phyloP scores from a whole-genome alignment of 2,888 invertebrate species.

The Acanthopleura granulata region DNA sequence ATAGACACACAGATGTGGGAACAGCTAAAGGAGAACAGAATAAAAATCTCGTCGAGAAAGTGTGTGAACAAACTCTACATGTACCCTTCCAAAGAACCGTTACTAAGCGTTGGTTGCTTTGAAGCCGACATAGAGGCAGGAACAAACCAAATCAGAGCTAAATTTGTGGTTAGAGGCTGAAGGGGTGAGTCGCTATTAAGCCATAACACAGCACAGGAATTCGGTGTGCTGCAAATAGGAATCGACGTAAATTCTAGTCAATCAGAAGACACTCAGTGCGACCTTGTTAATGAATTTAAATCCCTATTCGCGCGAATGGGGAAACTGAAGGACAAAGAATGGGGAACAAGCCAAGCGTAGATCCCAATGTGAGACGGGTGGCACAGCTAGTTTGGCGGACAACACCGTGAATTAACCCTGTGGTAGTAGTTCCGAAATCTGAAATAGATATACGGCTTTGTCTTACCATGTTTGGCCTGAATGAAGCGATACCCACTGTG shows the following conservation, averaged over 20 bases:
- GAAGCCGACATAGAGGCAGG: constrained; percentile 5
- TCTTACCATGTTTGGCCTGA: constrained; percentile 43
- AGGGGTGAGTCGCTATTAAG: not conserved
- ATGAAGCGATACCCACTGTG: constrained; percentile 42
- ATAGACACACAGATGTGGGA: no score
- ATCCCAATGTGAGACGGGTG: constrained; percentile 30
- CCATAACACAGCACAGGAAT: no score
- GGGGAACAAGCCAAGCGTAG: constrained; percentile 28
- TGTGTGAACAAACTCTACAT: not conserved
- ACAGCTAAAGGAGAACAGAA: no score
- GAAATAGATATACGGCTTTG: constrained; percentile 31
- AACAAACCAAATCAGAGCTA: not conserved
- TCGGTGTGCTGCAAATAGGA: no score
- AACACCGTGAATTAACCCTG: no score
- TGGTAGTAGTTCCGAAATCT: no score
- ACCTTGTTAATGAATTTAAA: no score
- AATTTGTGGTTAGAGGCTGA: not conserved
- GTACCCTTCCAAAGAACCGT: not conserved
- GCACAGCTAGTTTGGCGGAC: constrained; percentile 21
- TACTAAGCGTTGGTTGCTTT: not conserved
- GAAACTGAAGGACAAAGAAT: constrained; percentile 25
- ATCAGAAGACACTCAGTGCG: no score
- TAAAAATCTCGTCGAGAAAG: no score
- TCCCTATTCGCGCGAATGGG: no score
- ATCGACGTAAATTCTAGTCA: no score